Percentiles rank a stretch among this genome's conserved stretches.
Evolutionary conservation across 2,797 vertebrate species (phyloP).

Genomic region (Sebastes kiyomatsui): DNA sequence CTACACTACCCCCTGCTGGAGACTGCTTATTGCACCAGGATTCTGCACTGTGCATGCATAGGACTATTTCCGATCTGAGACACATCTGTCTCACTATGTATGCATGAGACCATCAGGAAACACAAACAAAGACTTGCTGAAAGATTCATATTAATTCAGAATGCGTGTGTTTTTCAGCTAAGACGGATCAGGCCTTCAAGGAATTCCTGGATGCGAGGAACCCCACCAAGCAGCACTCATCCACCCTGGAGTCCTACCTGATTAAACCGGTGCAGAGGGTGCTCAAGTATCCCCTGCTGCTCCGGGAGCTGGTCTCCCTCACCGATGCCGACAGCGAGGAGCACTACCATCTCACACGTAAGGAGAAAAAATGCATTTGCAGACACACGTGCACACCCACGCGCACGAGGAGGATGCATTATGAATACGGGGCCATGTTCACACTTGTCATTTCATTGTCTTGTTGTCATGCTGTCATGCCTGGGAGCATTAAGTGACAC

Average conservation of each 20-base stretch:
- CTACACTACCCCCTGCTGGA: constrained; percentile 77
- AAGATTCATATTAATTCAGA: background rate
- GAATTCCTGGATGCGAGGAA: constrained; percentile 93
- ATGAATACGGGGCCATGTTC: constrained; percentile 7
- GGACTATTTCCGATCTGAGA: background rate
- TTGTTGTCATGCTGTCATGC: background rate
- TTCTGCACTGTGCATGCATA: constrained; percentile 26
- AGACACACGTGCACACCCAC: background rate
- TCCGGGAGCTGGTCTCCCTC: constrained; percentile 94
- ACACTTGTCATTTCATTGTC: constrained; percentile 12
- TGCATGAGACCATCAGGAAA: background rate
- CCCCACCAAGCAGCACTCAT: constrained; percentile 97
- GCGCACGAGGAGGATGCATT: background rate
- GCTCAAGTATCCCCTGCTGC: constrained; percentile 96
- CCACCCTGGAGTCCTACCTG: constrained; percentile 96
- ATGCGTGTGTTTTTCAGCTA: constrained; percentile 79
- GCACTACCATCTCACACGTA: constrained; percentile 96
- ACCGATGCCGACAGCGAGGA: constrained; percentile 95
- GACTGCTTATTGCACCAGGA: constrained; percentile 43
- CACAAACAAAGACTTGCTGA: background rate
- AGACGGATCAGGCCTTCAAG: constrained; percentile 94
- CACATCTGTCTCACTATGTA: background rate
- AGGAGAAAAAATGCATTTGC: background rate
- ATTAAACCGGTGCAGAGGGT: constrained; percentile 99
- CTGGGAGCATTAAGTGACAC: background rate